Evolutionary conservation across 2,797 vertebrate genomes (phyloP).

Genomic region (Cottoperca gobio): DNA sequence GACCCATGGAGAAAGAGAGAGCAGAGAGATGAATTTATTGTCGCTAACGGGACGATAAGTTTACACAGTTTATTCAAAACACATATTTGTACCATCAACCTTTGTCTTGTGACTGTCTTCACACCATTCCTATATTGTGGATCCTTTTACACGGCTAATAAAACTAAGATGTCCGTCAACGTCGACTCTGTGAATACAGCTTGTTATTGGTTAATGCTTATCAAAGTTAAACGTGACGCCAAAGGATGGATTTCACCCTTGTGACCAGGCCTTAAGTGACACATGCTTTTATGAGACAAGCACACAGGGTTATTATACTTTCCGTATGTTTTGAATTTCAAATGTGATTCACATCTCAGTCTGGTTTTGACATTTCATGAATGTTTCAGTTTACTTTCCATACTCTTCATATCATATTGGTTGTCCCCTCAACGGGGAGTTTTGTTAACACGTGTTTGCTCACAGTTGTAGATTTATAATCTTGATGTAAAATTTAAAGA

Average conservation of each 20-base stretch:
- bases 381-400: slow-evolving; percentile 10
- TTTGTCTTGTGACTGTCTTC: not conserved
- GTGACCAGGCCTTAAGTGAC: not conserved
- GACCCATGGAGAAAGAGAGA: too few species aligned
- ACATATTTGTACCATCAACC: not conserved
- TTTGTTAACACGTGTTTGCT: not conserved
- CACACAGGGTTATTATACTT: not conserved
- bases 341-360: slow-evolving; percentile 6
- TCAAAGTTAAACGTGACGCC: not conserved
- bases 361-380: slow-evolving; percentile 1
- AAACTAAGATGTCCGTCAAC: not conserved
- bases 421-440: not conserved
- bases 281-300: slow-evolving; percentile 4
- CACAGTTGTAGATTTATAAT: not conserved
- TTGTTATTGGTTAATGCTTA: not conserved
- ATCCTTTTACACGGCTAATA: not conserved
- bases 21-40: too few species aligned
- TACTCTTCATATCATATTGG: not conserved
- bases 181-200: not conserved
- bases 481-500: not conserved
- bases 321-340: slow-evolving; percentile 25
- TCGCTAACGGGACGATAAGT: too few species aligned
- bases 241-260: not conserved
- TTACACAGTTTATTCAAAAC: not conserved
- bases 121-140: not conserved